phyloP scores from a whole-genome alignment of 2,797 vertebrate genomes.

The Crypturellus tataupa region DNA sequence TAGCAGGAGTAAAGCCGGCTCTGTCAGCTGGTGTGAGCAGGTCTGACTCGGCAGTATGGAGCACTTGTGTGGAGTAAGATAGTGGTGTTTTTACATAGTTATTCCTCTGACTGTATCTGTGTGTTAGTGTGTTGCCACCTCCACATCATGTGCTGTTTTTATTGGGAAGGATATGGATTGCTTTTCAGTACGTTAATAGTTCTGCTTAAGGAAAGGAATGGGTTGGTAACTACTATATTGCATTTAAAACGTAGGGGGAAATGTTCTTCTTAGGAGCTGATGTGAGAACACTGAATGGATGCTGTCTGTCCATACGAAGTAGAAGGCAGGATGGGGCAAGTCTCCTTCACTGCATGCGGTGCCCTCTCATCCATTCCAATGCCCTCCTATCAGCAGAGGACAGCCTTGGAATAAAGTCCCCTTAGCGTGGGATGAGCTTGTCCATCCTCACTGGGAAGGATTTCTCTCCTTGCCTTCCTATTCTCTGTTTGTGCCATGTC shows the following conservation, averaged over 20 bases:
- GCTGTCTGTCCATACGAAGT: background rate
- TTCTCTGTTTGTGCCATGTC: background rate
- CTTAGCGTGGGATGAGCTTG: background rate
- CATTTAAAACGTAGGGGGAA: background rate
- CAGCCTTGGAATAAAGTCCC: background rate
- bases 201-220: constrained; percentile 3
- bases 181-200: background rate
- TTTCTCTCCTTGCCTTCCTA: background rate
- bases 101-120: constrained; percentile 35
- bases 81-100: background rate
- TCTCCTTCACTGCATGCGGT: background rate
- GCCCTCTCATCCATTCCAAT: background rate
- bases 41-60: constrained; percentile 34
- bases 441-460: background rate
- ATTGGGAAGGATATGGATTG: background rate
- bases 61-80: background rate
- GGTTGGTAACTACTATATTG: background rate
- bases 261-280: background rate
- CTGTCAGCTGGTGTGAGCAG: background rate
- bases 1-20: background rate
- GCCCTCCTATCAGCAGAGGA: background rate
- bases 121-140: constrained; percentile 34
- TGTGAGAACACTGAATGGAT: background rate
- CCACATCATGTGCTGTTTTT: constrained; percentile 20
- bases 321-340: background rate